A percentile compares a stretch with the other conserved stretches of the same genome.
Evolutionary conservation across 2,113 vertebrate genomes (phyloP).

Genomic region (Ictalurus punctatus): DNA sequence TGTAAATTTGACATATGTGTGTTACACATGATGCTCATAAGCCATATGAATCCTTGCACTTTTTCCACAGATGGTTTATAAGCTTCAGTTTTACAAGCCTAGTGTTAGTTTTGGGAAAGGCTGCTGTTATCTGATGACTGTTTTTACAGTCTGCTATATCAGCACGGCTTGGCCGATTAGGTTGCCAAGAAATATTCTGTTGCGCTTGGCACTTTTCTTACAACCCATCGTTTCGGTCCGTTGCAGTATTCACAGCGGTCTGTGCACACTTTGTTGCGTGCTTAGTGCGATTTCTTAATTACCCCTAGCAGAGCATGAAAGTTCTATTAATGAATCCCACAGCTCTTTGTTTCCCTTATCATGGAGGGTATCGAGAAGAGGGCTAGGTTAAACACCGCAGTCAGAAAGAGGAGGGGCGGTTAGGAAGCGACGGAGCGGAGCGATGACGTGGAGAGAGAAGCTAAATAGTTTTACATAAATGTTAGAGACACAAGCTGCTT

Average conservation of each 20-base stretch:
- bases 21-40: background rate
- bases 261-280: constrained; percentile 22
- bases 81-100: background rate
- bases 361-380: background rate
- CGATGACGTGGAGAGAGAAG: constrained; percentile 33
- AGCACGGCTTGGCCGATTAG: background rate
- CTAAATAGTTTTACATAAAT: background rate
- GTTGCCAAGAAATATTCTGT: constrained; percentile 5
- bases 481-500: background rate
- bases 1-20: background rate
- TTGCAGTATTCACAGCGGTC: constrained; percentile 2
- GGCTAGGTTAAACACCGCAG: constrained; percentile 15
- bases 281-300: constrained; percentile 42
- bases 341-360: constrained; percentile 33
- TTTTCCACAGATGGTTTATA: background rate
- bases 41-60: background rate
- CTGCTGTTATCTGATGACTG: constrained; percentile 9
- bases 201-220: constrained; percentile 27
- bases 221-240: background rate
- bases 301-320: constrained; percentile 47
- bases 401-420: background rate
- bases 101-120: background rate
- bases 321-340: constrained; percentile 23
- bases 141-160: constrained; percentile 18
- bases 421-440: background rate